Percentiles rank a stretch among this genome's conserved stretches.
Evolutionary conservation across 64 coral and sea anemone genomes (phyloP).

Genomic region (Pocillopora damicornis): DNA sequence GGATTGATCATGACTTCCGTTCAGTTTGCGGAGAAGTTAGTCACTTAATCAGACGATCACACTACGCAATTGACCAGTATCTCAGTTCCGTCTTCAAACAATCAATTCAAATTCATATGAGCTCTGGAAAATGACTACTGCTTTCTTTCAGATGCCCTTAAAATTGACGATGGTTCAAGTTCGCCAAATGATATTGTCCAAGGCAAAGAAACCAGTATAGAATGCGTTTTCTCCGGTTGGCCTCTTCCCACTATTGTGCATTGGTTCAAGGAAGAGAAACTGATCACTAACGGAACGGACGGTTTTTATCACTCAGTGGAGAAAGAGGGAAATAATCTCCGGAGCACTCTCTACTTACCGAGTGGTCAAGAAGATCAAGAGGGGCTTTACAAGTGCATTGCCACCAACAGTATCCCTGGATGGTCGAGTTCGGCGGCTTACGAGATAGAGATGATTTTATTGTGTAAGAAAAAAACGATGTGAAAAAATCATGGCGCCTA

Average conservation of each 20-base stretch:
- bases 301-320: neutral
- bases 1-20: no score
- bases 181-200: neutral
- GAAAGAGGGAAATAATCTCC: neutral
- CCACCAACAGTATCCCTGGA: neutral
- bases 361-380: neutral
- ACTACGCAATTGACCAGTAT: no score
- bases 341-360: neutral
- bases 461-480: neutral
- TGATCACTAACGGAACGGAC: neutral
- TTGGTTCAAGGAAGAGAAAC: neutral
- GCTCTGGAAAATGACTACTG: no score
- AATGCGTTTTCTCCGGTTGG: neutral
- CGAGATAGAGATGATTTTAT: neutral
- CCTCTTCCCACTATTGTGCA: neutral
- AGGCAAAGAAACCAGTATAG: neutral
- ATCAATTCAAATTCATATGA: no score
- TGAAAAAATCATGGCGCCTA: neutral
- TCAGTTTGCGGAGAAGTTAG: no score
- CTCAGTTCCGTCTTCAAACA: no score
- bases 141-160: neutral
- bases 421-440: neutral
- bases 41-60: no score
- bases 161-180: neutral
- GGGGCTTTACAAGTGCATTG: neutral